Evolutionary conservation across 2,113 vertebrate species (phyloP), one percentile per base, ranked within the genome.

Genomic region (Silurus meridionalis): DNA sequence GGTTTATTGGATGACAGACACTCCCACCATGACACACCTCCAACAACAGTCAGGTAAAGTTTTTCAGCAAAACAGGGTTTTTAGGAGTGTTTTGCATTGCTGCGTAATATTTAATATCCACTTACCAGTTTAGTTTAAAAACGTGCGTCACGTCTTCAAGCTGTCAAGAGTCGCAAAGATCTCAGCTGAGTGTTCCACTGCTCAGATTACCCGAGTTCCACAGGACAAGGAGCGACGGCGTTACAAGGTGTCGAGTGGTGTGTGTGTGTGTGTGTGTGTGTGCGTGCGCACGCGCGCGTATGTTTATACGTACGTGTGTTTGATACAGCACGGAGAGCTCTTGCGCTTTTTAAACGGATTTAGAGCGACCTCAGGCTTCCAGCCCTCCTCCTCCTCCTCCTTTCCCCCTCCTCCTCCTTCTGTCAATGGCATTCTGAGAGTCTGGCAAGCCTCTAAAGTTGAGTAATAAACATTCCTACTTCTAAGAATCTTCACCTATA

Each of bases 301-400:
- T 57, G 52, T 53, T 37, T 21, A 46, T n/a, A 50, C 7, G 10
- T 79, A 7, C 67, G 21, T 50, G 57, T 82, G 78, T 78, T 14
- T 52, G 3, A 75, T 81, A 64, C 69, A 82, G 69, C 78, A 81
- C 37, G 52, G 13, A 75, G 71, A 53, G 79, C 72, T 80, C 46
- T 71, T 60, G 57, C 55, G 84, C 87, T 82, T 88, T 90, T 90
- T 88, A 90, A 88, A 90, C 82, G 82, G 83, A 83, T n/a, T n/a
- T n/a, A n/a, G n/a, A n/a, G n/a, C n/a, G n/a, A n/a, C n/a, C n/a
- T n/a, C n/a, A n/a, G n/a, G n/a, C n/a, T 88, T 57, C 75, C 82
- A 82, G 80, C 53, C 82, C 69, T 84, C n/a, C 21, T 67, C 74
- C 85, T 83, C 72, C 48, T 61, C 58, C 67, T 77, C 71, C n/a